Evolutionary conservation across 2,888 invertebrate genomes (phyloP).

Genomic region (Spodoptera exigua): DNA sequence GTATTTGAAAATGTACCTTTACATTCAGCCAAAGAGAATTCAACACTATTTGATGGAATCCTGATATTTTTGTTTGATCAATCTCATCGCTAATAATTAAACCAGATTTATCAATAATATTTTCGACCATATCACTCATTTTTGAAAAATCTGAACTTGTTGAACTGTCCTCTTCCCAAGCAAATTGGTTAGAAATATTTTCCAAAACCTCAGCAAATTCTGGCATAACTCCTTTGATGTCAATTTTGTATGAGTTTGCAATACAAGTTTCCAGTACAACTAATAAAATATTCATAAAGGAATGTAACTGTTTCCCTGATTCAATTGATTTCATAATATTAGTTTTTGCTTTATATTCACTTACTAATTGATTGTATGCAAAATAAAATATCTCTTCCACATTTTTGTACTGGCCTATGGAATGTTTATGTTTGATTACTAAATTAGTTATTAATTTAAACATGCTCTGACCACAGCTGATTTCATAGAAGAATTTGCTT

Average conservation of each 20-base stretch:
- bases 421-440: slow-evolving; percentile 62
- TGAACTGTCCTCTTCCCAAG: slow-evolving; percentile 72
- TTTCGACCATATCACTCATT: slow-evolving; percentile 92
- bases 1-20: slow-evolving; percentile 88
- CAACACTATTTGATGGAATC: slow-evolving; percentile 91
- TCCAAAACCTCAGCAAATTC: slow-evolving; percentile 71
- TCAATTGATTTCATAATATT: slow-evolving; percentile 86
- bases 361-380: slow-evolving; percentile 71
- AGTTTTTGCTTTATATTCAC: slow-evolving; percentile 68
- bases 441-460: slow-evolving; percentile 85
- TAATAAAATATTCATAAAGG: slow-evolving; percentile 77
- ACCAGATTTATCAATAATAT: slow-evolving; percentile 86
- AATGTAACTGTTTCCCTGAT: slow-evolving; percentile 87
- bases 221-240: slow-evolving; percentile 59
- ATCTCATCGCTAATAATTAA: slow-evolving; percentile 62
- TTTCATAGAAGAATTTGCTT: slow-evolving; percentile 90
- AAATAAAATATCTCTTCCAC: slow-evolving; percentile 75
- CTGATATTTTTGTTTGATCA: slow-evolving; percentile 85
- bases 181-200: slow-evolving; percentile 78
- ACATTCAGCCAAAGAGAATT: slow-evolving; percentile 94
- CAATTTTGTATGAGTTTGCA: slow-evolving; percentile 64
- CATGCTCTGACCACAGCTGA: slow-evolving; percentile 89
- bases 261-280: slow-evolving; percentile 72
- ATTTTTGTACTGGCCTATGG: slow-evolving; percentile 63
- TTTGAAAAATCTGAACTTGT: slow-evolving; percentile 93